Conservation (phyloP, 2,888 invertebrate genomes). For the Perithous albicinctus region DNA sequence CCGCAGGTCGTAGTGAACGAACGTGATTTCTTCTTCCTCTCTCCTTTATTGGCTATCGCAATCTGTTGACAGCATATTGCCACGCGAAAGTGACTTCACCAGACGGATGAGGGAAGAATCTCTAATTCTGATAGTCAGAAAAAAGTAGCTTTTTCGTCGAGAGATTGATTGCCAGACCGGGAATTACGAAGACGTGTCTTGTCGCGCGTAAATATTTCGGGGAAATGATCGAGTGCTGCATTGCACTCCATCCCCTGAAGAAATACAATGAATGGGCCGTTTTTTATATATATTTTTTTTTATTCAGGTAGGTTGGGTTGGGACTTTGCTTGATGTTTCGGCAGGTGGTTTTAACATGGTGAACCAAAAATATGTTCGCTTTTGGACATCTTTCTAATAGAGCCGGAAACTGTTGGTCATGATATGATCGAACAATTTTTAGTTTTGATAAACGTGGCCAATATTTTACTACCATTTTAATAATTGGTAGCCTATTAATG, state of each 20-base stretch:
- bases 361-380: not conserved
- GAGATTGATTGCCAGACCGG: constrained; percentile 47
- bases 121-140: constrained; percentile 5
- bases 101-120: constrained; percentile 23
- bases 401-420: not conserved
- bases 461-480: not conserved
- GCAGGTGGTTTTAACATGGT: not conserved
- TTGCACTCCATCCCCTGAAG: not conserved
- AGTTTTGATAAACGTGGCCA: not conserved
- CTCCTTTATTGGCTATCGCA: no score
- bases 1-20: no score
- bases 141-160: constrained; percentile 44
- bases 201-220: constrained; percentile 24
- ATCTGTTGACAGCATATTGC: no score
- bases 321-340: constrained; percentile 9
- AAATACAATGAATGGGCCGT: not conserved
- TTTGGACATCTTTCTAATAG: not conserved
- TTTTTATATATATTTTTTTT: constrained; percentile 6
- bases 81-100: not conserved
- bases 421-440: not conserved
- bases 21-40: no score
- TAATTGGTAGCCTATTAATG: not conserved
- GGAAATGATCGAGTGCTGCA: constrained; percentile 35
- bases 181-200: constrained; percentile 46
- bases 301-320: not conserved